phyloP scores from a whole-genome alignment of 2,797 vertebrate species.

The Sciurus vulgaris region DNA sequence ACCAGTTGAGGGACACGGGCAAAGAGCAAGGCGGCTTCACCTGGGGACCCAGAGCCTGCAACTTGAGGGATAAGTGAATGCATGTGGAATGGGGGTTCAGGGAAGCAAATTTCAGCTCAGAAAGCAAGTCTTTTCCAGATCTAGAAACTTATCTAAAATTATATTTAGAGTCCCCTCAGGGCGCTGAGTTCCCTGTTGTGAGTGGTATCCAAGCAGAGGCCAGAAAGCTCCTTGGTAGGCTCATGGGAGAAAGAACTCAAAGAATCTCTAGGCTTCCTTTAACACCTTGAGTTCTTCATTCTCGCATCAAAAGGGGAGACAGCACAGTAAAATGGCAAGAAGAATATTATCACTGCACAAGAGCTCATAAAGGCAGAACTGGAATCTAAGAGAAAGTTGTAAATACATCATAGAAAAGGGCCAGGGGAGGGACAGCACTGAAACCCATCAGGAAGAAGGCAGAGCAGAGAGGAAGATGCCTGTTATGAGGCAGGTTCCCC shows the following conservation, averaged over 20 bases:
- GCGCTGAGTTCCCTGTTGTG: not conserved
- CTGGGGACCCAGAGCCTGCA: too few relatives aligned
- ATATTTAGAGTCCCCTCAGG: not conserved
- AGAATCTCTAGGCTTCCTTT: not conserved
- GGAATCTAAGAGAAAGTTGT: conserved; percentile 26
- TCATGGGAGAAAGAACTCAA: conserved; percentile 41
- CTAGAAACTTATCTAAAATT: not conserved
- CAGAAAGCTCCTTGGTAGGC: not conserved
- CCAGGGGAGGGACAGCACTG: not conserved
- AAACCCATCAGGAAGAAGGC: not conserved
- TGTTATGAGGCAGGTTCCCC: not conserved
- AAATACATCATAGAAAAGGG: conserved; percentile 5
- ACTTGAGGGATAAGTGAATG: not conserved
- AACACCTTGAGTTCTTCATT: conserved; percentile 3
- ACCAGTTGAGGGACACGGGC: not conserved
- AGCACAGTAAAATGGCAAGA: not conserved
- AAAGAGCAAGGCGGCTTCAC: not conserved
- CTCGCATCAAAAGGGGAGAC: not conserved
- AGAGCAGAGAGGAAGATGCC: not conserved
- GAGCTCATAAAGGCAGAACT: not conserved
- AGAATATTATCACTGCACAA: not conserved
- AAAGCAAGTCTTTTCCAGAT: conserved; percentile 8
- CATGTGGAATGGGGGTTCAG: not conserved
- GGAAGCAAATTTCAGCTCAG: not conserved
- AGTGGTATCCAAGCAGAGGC: not conserved